These are phyloP conservation scores for Halcyon badia DNA, from an alignment of 2,797 vertebrate species.

Conservation along the genomic window DNA sequence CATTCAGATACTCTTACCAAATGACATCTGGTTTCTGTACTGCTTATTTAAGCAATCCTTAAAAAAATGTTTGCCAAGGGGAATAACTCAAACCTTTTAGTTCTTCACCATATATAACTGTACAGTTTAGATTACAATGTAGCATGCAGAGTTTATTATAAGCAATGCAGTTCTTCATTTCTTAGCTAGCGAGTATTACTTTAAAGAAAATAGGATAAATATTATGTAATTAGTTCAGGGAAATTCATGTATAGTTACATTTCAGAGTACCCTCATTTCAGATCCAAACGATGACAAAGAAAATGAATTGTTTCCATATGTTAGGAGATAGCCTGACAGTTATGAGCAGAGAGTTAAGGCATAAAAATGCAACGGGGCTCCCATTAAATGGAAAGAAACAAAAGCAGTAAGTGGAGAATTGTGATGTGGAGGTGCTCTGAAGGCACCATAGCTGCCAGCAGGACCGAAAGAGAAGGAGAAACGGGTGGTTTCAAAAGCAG, in stretches of 20 bases:
- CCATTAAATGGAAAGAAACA: background rate
- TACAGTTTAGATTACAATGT: slow-evolving; percentile 83
- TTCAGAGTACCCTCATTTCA: slow-evolving; percentile 73
- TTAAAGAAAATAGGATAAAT: slow-evolving; percentile 83
- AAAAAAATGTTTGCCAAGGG: slow-evolving; percentile 87
- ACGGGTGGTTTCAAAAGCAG: background rate
- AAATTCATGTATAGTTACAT: slow-evolving; percentile 79
- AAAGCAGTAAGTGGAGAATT: background rate
- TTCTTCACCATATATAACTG: slow-evolving; percentile 82
- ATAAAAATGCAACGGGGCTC: background rate
- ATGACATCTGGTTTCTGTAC: slow-evolving; percentile 89
- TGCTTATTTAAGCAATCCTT: slow-evolving; percentile 88
- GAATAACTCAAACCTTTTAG: slow-evolving; percentile 85
- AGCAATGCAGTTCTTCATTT: slow-evolving; percentile 78
- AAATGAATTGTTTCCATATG: slow-evolving; percentile 82
- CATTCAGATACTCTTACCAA: slow-evolving; percentile 87
- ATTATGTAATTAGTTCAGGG: slow-evolving; percentile 82
- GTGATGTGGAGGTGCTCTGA: slow-evolving; percentile 2
- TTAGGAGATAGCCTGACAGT: slow-evolving; percentile 63
- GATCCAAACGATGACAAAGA: slow-evolving; percentile 78
- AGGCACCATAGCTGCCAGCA: background rate
- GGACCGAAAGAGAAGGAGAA: background rate
- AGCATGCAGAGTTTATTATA: slow-evolving; percentile 82
- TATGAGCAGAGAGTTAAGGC: slow-evolving; percentile 53
- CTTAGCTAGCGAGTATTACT: slow-evolving; percentile 75